phyloP scores from a whole-genome alignment of 2,797 vertebrate genomes.

The Spatula clypeata region DNA sequence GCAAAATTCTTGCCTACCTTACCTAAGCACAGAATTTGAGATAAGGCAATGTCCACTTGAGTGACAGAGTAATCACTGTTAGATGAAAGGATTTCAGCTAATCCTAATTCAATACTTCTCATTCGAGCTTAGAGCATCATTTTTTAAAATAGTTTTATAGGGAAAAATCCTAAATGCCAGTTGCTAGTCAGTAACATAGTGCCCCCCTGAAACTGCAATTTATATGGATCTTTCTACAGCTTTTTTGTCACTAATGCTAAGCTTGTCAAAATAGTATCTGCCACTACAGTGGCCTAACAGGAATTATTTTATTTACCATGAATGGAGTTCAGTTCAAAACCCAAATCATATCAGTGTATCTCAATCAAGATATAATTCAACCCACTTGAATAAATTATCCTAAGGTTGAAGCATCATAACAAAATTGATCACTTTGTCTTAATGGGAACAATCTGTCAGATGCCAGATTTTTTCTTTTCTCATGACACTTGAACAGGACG shows the following conservation, averaged over 20 bases:
- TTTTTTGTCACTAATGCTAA: neutral
- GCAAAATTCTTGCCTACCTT: neutral
- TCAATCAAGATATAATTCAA: conserved; percentile 16
- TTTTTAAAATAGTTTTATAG: neutral
- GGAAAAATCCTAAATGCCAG: neutral
- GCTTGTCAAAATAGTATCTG: neutral
- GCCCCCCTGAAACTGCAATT: neutral
- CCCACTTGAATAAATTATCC: neutral
- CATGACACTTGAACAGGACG: neutral
- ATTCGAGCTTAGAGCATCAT: neutral
- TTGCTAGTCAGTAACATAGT: neutral
- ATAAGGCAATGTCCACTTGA: neutral
- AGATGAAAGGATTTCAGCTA: conserved; percentile 12
- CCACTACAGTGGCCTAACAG: neutral
- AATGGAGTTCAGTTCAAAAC: neutral
- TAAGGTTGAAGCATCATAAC: neutral
- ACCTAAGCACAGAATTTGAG: neutral
- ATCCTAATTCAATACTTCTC: neutral
- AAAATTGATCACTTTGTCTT: conserved; percentile 1
- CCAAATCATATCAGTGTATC: neutral
- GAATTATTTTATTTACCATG: neutral
- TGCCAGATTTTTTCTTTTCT: neutral
- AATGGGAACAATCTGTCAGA: neutral
- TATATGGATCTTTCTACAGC: neutral
- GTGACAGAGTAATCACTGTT: neutral